Conservation (phyloP, 2,113 vertebrate genomes). For the rabbit (Oryctolagus cuniculus) region DNA sequence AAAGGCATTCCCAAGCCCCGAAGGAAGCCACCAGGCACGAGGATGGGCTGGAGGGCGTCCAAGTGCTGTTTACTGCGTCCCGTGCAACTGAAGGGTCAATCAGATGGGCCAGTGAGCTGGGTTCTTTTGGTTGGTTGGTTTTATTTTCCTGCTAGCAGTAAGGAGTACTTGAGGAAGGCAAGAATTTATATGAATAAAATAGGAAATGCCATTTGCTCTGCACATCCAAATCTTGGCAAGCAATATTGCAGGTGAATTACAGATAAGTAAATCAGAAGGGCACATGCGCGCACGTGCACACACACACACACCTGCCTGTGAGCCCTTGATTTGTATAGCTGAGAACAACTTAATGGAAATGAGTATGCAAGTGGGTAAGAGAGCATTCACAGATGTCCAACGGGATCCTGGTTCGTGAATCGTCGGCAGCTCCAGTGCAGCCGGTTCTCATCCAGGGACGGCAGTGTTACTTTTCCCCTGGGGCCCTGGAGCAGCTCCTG, state of each 20-base stretch:
- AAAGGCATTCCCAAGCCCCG: neutral
- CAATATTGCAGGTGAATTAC: neutral
- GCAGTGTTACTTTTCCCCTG: neutral
- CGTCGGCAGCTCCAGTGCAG: rapidly evolving
- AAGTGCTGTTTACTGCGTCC: neutral
- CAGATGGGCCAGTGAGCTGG: neutral
- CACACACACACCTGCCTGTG: too few species aligned
- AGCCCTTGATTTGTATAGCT: neutral
- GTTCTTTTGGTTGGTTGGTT: neutral
- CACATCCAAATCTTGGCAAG: neutral
- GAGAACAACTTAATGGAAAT: neutral
- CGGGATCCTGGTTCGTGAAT: neutral
- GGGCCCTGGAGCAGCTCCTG: too few species aligned
- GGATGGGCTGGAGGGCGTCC: neutral
- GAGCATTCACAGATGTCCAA: neutral
- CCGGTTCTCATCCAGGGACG: neutral
- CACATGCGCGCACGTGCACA: neutral
- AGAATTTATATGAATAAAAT: neutral
- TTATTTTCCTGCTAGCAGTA: neutral
- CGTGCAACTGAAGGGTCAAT: neutral
- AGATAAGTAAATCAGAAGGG: neutral
- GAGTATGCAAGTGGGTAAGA: too few species aligned
- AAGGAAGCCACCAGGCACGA: neutral
- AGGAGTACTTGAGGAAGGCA: neutral
- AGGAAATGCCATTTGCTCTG: neutral